phyloP scores from a whole-genome alignment of 2,888 invertebrate species.

The Orgyia antiqua region DNA sequence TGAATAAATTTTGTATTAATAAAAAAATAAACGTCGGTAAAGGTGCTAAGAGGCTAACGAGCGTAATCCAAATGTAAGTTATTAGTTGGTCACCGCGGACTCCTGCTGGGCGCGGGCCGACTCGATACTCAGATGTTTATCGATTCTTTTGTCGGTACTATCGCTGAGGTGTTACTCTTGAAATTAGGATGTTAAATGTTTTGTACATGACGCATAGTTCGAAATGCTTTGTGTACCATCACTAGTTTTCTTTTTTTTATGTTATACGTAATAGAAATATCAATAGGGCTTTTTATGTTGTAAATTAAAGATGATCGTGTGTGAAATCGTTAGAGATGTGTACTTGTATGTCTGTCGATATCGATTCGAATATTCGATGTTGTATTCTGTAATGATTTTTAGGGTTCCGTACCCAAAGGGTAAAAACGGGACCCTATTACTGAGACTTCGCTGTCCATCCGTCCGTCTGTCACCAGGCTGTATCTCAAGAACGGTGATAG shows the following conservation, averaged over 20 bases:
- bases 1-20: slow-evolving; percentile 73
- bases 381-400: too few species aligned
- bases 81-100: slow-evolving; percentile 58
- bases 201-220: slow-evolving; percentile 69
- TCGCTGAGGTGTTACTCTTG: slow-evolving; percentile 71
- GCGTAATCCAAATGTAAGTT: slow-evolving; percentile 75
- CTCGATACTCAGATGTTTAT: slow-evolving; percentile 65
- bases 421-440: too few species aligned
- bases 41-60: slow-evolving; percentile 77
- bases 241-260: slow-evolving; percentile 21
- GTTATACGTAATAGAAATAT: slow-evolving; percentile 59
- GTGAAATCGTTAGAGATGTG: slow-evolving; percentile 35
- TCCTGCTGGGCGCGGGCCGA: slow-evolving; percentile 58
- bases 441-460: too few species aligned
- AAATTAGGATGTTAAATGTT: slow-evolving; percentile 75
- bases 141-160: slow-evolving; percentile 72
- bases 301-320: slow-evolving; percentile 46
- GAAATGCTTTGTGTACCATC: slow-evolving; percentile 45
- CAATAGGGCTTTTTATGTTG: slow-evolving; percentile 50
- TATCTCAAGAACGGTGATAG: too few species aligned
- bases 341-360: not conserved
- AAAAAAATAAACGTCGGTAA: slow-evolving; percentile 65
- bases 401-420: too few species aligned
- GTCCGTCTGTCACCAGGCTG: too few species aligned
- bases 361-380: not conserved